Evolutionary conservation across 2,113 vertebrate genomes (phyloP).

Genomic region (Microtus pennsylvanicus): DNA sequence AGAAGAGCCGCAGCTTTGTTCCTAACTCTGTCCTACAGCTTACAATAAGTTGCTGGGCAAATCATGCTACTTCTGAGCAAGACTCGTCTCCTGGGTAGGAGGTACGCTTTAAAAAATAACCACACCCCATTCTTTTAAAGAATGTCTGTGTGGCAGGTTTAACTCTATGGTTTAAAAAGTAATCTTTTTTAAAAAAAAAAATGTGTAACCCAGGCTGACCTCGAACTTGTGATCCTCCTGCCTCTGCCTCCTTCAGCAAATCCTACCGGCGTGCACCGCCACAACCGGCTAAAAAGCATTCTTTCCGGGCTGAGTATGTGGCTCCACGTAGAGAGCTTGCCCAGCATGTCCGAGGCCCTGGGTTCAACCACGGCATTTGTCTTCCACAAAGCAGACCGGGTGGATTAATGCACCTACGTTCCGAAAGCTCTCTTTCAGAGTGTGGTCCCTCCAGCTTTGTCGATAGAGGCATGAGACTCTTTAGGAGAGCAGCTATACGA

Average conservation of each 20-base stretch:
- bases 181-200: background rate
- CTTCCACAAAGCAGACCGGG: background rate
- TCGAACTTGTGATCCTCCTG: no score
- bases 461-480: background rate
- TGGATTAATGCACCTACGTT: background rate
- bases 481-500: background rate
- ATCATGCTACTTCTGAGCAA: background rate
- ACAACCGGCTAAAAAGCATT: background rate
- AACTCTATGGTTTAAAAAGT: conserved; percentile 34
- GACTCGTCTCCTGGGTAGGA: background rate
- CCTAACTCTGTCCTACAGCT: background rate
- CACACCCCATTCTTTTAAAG: background rate
- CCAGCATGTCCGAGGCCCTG: background rate
- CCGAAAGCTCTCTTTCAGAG: conserved; percentile 26
- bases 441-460: background rate
- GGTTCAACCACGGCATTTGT: background rate
- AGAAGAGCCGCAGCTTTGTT: background rate
- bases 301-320: background rate
- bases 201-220: no score
- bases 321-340: background rate
- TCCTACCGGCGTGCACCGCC: rapidly evolving
- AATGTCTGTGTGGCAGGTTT: background rate
- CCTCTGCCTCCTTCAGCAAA: no score
- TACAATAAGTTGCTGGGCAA: background rate
- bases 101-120: background rate